Evolutionary conservation across 2,888 invertebrate species (phyloP).

Genomic region (Chrysopilus asiliformis): DNA sequence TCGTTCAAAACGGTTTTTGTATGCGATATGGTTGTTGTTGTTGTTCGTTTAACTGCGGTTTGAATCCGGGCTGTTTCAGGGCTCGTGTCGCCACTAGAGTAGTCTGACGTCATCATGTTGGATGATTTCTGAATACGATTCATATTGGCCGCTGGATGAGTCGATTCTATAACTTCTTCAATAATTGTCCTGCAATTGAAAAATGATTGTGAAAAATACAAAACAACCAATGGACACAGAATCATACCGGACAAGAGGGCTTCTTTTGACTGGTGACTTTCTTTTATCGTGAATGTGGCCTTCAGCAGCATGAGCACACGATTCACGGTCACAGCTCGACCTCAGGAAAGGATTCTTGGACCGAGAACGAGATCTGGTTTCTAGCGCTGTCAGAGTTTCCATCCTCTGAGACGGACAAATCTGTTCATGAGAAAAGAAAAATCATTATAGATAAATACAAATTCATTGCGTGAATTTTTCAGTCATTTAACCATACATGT

Average conservation of each 20-base stretch:
- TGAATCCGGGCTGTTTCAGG: constrained; percentile 18
- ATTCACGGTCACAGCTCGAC: constrained; percentile 45
- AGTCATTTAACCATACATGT: too few species aligned
- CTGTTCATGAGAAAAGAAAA: too few species aligned
- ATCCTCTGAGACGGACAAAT: constrained; percentile 16
- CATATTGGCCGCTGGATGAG: constrained; percentile 20
- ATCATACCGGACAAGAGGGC: too few species aligned
- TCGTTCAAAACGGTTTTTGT: background rate
- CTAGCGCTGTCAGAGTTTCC: constrained; percentile 32
- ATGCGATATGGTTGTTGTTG: background rate
- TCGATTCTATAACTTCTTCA: constrained; percentile 28
- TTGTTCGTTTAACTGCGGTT: background rate
- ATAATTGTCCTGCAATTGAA: constrained; percentile 25
- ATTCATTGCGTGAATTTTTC: too few species aligned
- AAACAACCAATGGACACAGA: too few species aligned
- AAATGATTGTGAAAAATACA: too few species aligned
- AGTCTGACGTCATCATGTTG: constrained; percentile 39
- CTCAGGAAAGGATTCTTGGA: constrained; percentile 54
- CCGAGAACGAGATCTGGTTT: constrained; percentile 54
- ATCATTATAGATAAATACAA: too few species aligned
- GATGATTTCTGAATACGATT: constrained; percentile 13
- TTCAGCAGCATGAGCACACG: constrained; percentile 41
- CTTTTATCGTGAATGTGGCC: constrained; percentile 39
- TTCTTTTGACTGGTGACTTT: too few species aligned
- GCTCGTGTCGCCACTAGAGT: constrained; percentile 41